Evolutionary conservation across 2,888 invertebrate species (phyloP).

Genomic region (Mystacides longicornis): DNA sequence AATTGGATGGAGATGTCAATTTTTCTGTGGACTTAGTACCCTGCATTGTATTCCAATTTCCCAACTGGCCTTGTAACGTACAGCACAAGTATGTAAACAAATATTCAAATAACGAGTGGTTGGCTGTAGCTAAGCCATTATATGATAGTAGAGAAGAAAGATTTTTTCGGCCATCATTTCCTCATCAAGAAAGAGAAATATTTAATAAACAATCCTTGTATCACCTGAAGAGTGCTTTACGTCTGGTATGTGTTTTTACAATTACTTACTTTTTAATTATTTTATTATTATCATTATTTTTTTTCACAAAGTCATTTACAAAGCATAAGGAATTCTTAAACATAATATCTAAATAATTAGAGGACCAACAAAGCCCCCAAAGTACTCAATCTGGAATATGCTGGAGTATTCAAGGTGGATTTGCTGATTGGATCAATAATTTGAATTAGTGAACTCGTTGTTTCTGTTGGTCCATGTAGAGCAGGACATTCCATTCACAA

Average conservation of each 20-base stretch:
- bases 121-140: slow-evolving; percentile 10
- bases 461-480: no score
- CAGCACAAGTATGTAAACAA: background rate
- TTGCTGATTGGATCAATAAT: no score
- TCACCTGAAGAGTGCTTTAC: slow-evolving; percentile 8
- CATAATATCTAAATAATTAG: no score
- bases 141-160: background rate
- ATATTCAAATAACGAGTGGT: slow-evolving; percentile 8
- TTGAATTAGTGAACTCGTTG: no score
- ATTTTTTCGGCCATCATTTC: slow-evolving; percentile 5
- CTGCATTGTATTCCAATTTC: slow-evolving; percentile 4
- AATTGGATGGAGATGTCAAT: background rate
- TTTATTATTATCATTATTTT: no score
- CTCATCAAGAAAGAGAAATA: slow-evolving; percentile 5
- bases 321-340: no score
- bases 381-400: no score
- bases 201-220: background rate
- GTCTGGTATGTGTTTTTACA: background rate
- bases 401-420: no score
- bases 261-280: background rate
- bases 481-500: no score
- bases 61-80: slow-evolving; percentile 3
- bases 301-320: no score
- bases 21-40: slow-evolving; percentile 13
- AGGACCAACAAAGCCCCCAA: no score